Base-by-base conservation (phyloP, 2,797 vertebrate species). In the Enteromius mattozi region DNA sequence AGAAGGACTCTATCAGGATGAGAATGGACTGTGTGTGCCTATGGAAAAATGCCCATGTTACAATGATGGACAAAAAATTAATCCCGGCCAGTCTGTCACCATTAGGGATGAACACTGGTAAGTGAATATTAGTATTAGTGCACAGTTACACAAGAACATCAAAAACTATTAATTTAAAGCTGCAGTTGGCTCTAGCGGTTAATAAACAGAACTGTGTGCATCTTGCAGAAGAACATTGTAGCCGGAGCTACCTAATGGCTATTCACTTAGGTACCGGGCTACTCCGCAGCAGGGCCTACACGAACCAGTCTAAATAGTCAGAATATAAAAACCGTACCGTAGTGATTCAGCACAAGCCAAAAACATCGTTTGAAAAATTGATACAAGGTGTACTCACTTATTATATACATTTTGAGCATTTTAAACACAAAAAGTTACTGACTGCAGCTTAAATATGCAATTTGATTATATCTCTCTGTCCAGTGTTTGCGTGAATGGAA, bases 51-150 rank as follows among this genome's bases (percentile, higher is more conserved):
- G 98, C 86, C 93, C 96, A 0, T 99, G 98, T 88, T 96, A 95
- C 90, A 88, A 97, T 89, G 94, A 92, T 0, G 96, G 96, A 13
- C 88, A 89, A 42, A 93, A 94, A 75, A 81, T 98, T 80, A 92
- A 96, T 85, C 85, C 98, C 0, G 96, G 96, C 17, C 89, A 95
- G 0, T 95, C 95, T 65, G 89, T 97, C 81, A 89, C 80, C 88
- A 93, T 94, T 86, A 96, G 95, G 54, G 94, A 95, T 1, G 95
- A 97, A 1, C 96, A 95, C 80, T 99, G 98, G 98, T 99, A 93
- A 1, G 47, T 33, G 4, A 5, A n/a, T 45, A 47, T 45, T 5
- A 42, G 9, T 3, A 78, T 63, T 35, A 16, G 13, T 47, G 19
- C 24, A 59, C 1, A 40, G 37, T 40, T 40, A 40, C 7, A 40